phyloP scores from a whole-genome alignment of 30 jellyfish, hydroid and myxozoan species.

The Hydra vulgaris region DNA sequence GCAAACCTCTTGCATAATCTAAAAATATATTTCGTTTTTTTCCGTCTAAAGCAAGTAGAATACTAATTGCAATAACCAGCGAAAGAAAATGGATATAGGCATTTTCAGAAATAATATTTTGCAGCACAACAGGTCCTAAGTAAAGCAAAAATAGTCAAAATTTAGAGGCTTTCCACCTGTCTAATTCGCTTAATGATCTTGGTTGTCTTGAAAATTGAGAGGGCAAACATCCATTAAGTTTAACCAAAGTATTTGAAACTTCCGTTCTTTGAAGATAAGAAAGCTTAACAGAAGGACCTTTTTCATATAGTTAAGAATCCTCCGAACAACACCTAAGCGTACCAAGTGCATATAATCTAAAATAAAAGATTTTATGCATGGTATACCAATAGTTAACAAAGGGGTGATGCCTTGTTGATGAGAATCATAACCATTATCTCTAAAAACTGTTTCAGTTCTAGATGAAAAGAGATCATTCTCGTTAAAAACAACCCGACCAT shows the following conservation, averaged over 20 bases:
- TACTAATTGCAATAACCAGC: slow-evolving; percentile 20
- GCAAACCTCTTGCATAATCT: background rate
- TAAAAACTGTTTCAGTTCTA: slow-evolving; percentile 8
- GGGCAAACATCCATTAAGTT: slow-evolving; percentile 21
- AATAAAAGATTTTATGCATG: slow-evolving; percentile 13
- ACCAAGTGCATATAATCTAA: slow-evolving; percentile 26
- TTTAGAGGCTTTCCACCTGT: slow-evolving; percentile 55
- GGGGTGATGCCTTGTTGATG: slow-evolving; percentile 19
- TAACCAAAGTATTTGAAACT: slow-evolving; percentile 15
- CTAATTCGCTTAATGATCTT: slow-evolving; percentile 20
- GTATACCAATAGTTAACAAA: slow-evolving; percentile 4
- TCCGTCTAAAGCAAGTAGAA: slow-evolving; percentile 1
- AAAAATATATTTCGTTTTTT: background rate
- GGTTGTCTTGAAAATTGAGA: slow-evolving; percentile 42
- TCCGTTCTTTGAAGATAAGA: slow-evolving; percentile 19
- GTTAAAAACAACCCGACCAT: slow-evolving; percentile 27
- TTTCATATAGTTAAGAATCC: background rate
- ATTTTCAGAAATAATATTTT: slow-evolving; percentile 12
- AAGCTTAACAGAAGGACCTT: slow-evolving; percentile 24
- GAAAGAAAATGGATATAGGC: slow-evolving; percentile 25
- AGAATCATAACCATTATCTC: slow-evolving; percentile 6
- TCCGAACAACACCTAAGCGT: slow-evolving; percentile 27
- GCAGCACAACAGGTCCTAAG: slow-evolving; percentile 41
- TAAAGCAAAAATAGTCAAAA: slow-evolving; percentile 39
- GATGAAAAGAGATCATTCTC: background rate